These are phyloP conservation scores for Anomalospiza imberbis DNA, from an alignment of 2,797 vertebrate genomes.

Conservation along the genomic window DNA sequence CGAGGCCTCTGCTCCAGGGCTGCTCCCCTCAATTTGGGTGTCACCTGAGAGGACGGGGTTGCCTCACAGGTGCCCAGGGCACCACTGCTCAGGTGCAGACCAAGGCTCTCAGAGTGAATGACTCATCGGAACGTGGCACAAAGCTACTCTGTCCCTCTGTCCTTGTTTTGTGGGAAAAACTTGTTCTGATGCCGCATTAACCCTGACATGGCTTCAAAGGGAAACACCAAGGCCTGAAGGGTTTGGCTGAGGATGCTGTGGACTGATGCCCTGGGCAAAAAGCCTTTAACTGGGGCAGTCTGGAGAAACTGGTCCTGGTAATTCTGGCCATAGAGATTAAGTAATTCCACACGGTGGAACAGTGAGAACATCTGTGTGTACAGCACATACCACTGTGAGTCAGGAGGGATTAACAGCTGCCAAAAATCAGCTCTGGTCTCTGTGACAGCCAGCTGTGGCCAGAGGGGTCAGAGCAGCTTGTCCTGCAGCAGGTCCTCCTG, in stretches of 20 bases:
- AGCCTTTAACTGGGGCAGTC: background rate
- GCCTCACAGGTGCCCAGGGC: rapidly evolving
- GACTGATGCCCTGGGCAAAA: background rate
- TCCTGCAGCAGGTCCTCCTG: background rate
- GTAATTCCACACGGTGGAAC: background rate
- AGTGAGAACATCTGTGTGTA: background rate
- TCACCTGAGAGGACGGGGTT: background rate
- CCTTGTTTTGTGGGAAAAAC: background rate
- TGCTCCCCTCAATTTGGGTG: background rate
- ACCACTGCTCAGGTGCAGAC: background rate
- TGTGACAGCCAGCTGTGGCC: background rate
- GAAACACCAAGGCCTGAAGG: background rate
- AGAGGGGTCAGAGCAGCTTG: background rate
- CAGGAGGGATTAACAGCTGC: background rate
- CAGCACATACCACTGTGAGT: background rate
- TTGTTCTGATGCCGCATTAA: rapidly evolving
- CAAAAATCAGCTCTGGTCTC: background rate
- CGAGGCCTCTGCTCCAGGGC: background rate
- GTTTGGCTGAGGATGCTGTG: background rate
- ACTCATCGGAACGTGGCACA: rapidly evolving
- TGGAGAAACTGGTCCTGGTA: background rate
- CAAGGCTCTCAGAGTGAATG: background rate
- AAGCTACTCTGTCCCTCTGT: background rate
- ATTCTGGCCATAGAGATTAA: rapidly evolving
- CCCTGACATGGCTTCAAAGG: background rate